These are phyloP conservation scores for Drosophila navojoa DNA, from an alignment of 1,140 invertebrate genomes.

Conservation along the genomic window DNA sequence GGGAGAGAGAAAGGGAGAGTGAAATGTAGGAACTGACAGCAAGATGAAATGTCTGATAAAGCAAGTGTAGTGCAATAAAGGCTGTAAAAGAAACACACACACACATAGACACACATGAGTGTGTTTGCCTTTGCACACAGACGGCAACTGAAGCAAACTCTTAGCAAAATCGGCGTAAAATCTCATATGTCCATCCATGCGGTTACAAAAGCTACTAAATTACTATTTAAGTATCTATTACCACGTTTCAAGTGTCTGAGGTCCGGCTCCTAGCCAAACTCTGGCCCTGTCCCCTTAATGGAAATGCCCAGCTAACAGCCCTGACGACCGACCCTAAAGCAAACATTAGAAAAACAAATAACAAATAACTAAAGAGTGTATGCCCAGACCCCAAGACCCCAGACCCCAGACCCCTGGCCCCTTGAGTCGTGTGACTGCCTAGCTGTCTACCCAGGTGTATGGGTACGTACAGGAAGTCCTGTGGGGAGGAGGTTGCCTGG, in stretches of 20 bases:
- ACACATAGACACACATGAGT: slow-evolving; percentile 10
- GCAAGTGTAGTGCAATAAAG: slow-evolving; percentile 65
- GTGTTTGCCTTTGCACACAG: background rate
- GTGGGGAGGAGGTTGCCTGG: background rate
- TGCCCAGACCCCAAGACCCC: too few relatives aligned
- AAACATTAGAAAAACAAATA: slow-evolving; percentile 67
- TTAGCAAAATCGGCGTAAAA: slow-evolving; percentile 73
- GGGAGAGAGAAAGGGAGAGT: background rate
- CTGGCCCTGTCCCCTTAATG: slow-evolving; percentile 44
- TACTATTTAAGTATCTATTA: slow-evolving; percentile 80
- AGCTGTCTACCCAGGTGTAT: slow-evolving; percentile 38
- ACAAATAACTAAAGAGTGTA: slow-evolving; percentile 40
- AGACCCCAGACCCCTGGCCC: too few relatives aligned
- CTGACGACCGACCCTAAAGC: slow-evolving; percentile 46
- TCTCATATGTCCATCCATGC: slow-evolving; percentile 79
- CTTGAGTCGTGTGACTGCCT: background rate
- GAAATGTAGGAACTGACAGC: slow-evolving; percentile 30
- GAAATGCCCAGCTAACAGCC: slow-evolving; percentile 40
- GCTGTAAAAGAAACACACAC: slow-evolving; percentile 40
- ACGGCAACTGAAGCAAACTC: slow-evolving; percentile 22
- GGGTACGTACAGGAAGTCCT: slow-evolving; percentile 24
- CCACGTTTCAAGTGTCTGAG: slow-evolving; percentile 68
- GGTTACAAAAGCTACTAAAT: slow-evolving; percentile 78
- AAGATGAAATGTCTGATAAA: slow-evolving; percentile 71
- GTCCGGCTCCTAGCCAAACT: background rate